phyloP scores from a whole-genome alignment of 2,113 vertebrate genomes.

The Meles meles region DNA sequence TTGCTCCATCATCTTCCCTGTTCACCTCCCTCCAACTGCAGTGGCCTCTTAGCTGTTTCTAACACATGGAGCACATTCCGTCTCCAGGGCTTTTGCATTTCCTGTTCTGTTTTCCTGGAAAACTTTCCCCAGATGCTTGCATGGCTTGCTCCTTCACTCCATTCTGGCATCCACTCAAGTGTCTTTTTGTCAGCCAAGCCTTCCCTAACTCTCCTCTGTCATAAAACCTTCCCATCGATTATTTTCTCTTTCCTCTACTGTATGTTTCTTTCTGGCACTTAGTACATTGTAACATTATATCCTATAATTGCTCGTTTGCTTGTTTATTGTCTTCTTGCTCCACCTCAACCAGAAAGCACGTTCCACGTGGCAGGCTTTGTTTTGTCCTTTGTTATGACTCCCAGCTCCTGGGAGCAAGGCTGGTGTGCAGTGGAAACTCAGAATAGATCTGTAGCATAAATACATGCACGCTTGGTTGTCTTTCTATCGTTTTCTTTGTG shows the following conservation, averaged over 20 bases:
- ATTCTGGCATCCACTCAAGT: background rate
- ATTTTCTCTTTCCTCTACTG: background rate
- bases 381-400: conserved; percentile 13
- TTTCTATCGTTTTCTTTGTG: conserved; percentile 22
- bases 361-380: background rate
- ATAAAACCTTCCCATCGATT: background rate
- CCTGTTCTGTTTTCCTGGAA: background rate
- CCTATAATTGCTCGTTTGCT: background rate
- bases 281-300: background rate
- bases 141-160: background rate
- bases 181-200: background rate
- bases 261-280: background rate
- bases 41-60: background rate
- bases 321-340: conserved; percentile 11
- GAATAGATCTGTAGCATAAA: conserved; percentile 42
- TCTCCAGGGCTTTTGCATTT: background rate
- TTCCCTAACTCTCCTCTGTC: background rate
- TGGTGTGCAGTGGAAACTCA: conserved; percentile 24
- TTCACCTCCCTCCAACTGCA: background rate
- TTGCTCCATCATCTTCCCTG: background rate
- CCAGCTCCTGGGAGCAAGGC: conserved; percentile 40
- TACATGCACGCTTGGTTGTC: conserved; percentile 45
- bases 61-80: background rate
- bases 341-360: background rate
- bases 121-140: background rate